Conservation (phyloP, 2,797 vertebrate genomes). For the Chelonia mydas region DNA sequence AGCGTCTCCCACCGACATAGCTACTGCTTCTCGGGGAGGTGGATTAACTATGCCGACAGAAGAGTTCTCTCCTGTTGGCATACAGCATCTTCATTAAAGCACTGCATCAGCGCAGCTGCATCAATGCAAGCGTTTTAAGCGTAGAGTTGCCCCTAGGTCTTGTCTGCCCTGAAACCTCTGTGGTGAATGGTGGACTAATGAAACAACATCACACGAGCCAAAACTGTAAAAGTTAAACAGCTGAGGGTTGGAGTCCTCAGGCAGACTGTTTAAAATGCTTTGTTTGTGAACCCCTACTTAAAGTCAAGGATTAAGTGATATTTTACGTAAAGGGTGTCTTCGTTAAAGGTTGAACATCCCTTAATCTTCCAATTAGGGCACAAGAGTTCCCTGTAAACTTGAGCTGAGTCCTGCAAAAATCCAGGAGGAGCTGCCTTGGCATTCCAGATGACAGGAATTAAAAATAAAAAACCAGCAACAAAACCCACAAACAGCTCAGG, state of each 20-base stretch:
- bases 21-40: background rate
- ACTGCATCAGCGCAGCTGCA: background rate
- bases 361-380: background rate
- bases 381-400: background rate
- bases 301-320: background rate
- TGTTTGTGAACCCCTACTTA: background rate
- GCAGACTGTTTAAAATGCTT: constrained; percentile 45
- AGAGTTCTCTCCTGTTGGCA: background rate
- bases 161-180: constrained; percentile 31
- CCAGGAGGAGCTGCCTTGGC: constrained; percentile 57
- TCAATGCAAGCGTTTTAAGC: background rate
- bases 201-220: background rate
- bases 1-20: too few relatives aligned
- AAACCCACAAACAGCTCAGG: background rate
- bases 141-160: fast-evolving
- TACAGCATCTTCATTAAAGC: background rate
- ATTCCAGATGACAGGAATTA: constrained; percentile 47
- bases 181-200: constrained; percentile 12
- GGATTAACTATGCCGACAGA: background rate
- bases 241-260: constrained; percentile 23
- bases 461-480: background rate
- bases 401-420: constrained; percentile 49
- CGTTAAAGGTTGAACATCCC: background rate
- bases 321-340: constrained; percentile 50
- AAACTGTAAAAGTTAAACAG: background rate